Evolutionary conservation across 2,888 invertebrate genomes (phyloP).

Genomic region (Gortyna flavago): DNA sequence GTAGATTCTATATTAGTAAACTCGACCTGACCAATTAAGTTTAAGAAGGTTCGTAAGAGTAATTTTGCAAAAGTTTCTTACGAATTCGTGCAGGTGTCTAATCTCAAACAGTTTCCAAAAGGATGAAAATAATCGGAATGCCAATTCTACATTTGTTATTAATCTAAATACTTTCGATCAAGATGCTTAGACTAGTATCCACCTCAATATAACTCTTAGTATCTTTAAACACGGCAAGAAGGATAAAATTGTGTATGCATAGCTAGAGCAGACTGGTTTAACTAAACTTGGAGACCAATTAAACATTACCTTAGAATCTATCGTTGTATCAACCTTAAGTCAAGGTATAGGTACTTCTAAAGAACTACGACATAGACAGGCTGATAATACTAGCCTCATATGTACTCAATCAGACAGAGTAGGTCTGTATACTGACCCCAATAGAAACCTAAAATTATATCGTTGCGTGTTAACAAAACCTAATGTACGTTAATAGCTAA

Average conservation of each 20-base stretch:
- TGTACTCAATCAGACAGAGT: slow-evolving; percentile 13
- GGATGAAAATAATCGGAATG: not conserved
- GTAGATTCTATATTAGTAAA: slow-evolving; percentile 5
- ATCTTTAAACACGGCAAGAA: not conserved
- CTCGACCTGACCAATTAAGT: not conserved
- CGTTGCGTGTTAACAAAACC: slow-evolving; percentile 51
- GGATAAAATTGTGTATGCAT: not conserved
- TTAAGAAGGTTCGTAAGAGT: not conserved
- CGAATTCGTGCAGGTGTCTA: not conserved
- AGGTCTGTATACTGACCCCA: slow-evolving; percentile 41
- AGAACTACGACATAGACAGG: slow-evolving; percentile 18
- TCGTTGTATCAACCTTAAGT: not conserved
- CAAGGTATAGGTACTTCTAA: slow-evolving; percentile 33
- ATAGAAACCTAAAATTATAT: slow-evolving; percentile 51
- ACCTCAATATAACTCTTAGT: not conserved
- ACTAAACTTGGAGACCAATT: slow-evolving; percentile 27
- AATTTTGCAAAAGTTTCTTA: not conserved
- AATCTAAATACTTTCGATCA: not conserved
- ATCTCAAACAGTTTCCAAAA: not conserved
- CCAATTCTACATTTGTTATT: not conserved
- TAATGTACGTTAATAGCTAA: slow-evolving; percentile 32
- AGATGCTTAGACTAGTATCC: not conserved
- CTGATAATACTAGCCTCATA: slow-evolving; percentile 18
- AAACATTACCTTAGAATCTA: slow-evolving; percentile 9
- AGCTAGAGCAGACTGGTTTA: not conserved